Conservation (phyloP, 2,797 vertebrate genomes). For the Sebastes trivittatus region DNA sequence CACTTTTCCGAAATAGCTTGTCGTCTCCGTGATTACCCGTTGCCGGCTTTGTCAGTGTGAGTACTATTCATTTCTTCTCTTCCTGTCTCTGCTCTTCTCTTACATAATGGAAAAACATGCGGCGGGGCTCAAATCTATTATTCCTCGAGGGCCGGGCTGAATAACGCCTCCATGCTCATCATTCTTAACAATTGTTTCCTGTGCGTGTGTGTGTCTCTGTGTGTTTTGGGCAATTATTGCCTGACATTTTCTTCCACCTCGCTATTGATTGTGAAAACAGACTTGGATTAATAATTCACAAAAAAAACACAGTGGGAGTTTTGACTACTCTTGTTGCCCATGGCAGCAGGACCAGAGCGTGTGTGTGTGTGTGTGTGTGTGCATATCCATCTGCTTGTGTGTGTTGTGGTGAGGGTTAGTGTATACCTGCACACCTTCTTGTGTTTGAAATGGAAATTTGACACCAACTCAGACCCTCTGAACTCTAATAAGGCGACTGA, state of each 20-base stretch:
- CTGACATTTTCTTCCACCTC: slow-evolving; percentile 62
- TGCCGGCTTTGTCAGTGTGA: slow-evolving; percentile 11
- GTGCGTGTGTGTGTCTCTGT: slow-evolving; percentile 22
- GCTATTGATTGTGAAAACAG: slow-evolving; percentile 64
- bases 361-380: slow-evolving; percentile 2
- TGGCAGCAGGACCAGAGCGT: slow-evolving; percentile 40
- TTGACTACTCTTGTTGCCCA: slow-evolving; percentile 59
- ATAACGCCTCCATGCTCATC: slow-evolving; percentile 66
- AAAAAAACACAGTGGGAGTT: slow-evolving; percentile 49
- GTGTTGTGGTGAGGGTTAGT: background rate
- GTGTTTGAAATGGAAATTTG: slow-evolving; percentile 1
- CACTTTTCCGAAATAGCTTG: slow-evolving; percentile 15
- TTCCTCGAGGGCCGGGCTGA: slow-evolving; percentile 53
- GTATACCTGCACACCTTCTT: background rate
- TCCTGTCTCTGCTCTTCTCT: slow-evolving; percentile 45
- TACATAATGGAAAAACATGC: slow-evolving; percentile 57
- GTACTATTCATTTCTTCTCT: slow-evolving; percentile 44
- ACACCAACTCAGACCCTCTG: background rate
- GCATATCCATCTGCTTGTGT: background rate
- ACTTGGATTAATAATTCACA: slow-evolving; percentile 62
- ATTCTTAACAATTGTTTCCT: slow-evolving; percentile 63
- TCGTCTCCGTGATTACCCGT: slow-evolving; percentile 16
- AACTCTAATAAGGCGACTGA: background rate
- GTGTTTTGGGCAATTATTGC: slow-evolving; percentile 52
- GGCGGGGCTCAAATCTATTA: slow-evolving; percentile 61